phyloP scores from a whole-genome alignment of 64 coral and sea anemone genomes.

The Exaiptasia diaphana region DNA sequence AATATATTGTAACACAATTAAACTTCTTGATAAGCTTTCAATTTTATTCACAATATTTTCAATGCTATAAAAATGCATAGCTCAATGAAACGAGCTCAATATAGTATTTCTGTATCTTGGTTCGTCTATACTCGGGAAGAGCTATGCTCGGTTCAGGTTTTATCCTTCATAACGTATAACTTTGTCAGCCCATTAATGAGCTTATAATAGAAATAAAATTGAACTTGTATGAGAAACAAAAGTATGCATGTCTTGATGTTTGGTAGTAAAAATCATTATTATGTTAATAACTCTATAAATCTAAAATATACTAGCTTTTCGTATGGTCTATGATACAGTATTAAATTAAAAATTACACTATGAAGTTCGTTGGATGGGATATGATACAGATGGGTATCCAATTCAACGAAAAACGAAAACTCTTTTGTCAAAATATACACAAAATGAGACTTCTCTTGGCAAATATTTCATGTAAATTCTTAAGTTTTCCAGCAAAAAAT shows the following conservation, averaged over 20 bases:
- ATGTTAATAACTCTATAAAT: background rate
- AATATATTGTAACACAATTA: too few species aligned
- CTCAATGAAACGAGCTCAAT: background rate
- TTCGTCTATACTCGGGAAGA: too few species aligned
- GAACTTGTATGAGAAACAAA: too few species aligned
- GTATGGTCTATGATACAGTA: background rate
- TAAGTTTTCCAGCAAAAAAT: background rate
- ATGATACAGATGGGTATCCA: too few species aligned
- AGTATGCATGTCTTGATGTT: background rate
- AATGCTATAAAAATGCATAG: background rate
- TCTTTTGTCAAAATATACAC: slow-evolving; percentile 1
- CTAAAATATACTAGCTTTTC: slow-evolving; percentile 8
- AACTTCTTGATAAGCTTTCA: background rate
- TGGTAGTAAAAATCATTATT: slow-evolving; percentile 3
- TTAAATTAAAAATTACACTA: slow-evolving; percentile 27
- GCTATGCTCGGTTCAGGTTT: too few species aligned
- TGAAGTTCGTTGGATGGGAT: too few species aligned
- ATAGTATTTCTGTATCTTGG: too few species aligned
- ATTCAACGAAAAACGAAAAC: background rate
- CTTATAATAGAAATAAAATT: too few species aligned
- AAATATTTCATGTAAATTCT: slow-evolving; percentile 7
- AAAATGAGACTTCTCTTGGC: background rate
- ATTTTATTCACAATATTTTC: background rate
- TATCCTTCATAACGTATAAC: too few species aligned
- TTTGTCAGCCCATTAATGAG: too few species aligned